Percentiles rank a stretch among this genome's conserved stretches.
These are phyloP conservation scores for Halcyon chelicuti DNA, from an alignment of 2,797 vertebrate genomes.

Conservation along the genomic window DNA sequence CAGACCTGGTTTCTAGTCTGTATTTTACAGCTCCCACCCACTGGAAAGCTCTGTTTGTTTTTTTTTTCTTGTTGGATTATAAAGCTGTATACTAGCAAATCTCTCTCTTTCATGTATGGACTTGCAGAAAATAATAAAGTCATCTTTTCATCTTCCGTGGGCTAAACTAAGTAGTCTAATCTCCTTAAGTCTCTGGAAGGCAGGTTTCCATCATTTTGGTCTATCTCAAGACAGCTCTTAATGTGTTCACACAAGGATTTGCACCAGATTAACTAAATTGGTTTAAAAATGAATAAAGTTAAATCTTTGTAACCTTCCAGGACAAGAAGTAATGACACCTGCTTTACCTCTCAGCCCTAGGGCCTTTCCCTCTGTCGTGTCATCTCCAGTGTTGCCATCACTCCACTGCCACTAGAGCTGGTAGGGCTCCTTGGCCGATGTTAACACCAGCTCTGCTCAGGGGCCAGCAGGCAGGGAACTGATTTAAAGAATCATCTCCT, in stretches of 20 bases:
- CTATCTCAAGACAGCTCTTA: conserved; percentile 32
- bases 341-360: conserved; percentile 2
- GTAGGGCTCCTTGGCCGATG: background rate
- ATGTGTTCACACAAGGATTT: conserved; percentile 56
- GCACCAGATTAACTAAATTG: conserved; percentile 57
- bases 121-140: conserved; percentile 36
- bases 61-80: background rate
- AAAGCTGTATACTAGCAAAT: conserved; percentile 30
- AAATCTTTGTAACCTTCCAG: conserved; percentile 18
- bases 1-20: background rate
- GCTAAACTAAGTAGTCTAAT: conserved; percentile 45
- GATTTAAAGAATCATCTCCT: conserved; percentile 53
- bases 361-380: background rate
- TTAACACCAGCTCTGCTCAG: background rate
- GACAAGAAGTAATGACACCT: conserved; percentile 33
- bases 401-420: background rate
- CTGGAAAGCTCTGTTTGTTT: background rate
- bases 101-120: background rate
- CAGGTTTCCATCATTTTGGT: conserved; percentile 57
- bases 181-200: conserved; percentile 45
- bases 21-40: background rate
- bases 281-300: conserved; percentile 50
- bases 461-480: conserved; percentile 13
- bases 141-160: conserved; percentile 29
- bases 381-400: background rate